Base-by-base conservation (phyloP, 1,140 invertebrate species). In the Zeugodacus cucurbitae region DNA sequence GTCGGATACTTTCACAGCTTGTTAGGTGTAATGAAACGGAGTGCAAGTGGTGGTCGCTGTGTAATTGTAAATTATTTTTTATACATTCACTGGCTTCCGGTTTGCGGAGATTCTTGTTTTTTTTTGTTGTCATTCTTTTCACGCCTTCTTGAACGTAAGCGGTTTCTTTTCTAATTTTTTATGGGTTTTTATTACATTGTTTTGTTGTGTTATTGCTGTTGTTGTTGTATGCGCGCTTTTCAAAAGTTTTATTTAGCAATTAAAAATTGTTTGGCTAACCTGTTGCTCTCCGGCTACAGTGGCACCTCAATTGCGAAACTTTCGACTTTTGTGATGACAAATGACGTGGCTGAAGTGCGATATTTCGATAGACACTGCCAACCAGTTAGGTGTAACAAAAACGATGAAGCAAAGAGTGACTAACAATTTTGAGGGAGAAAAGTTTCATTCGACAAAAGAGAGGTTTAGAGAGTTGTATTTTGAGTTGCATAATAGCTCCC, bases 181-280 rank as follows among this genome's bases (percentile, higher is more conserved):
- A 54, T 54, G 48, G 17, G 37, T 37, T 74, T 74, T 74, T 74
- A 34, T 32, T 34, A 14, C 29, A 34, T 17, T 22, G 3, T 5
- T 74, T 74, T 17, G 20, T 74, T 20, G 14, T 17, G 20, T 74
- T 20, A 8, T 41, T 41, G 20, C 41, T 34, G 14, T 37, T n/a
- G 67, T 37, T 41, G 58, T 62, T 62, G 58, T 62, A 2, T 62
- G n/a, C 58, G n/a, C 5, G 34, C 67, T 74, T 74, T 74, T 22
- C 32, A 34, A 74, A 74, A 74, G 67, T 74, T 74, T 74, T 74
- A 74, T 74, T 74, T 14, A 74, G 67, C 67, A 74, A 74, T 74
- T 74, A 74, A 74, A 74, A 74, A 74, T 74, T 74, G 67, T 74
- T 37, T 20, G 62, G 32, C 34, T 14, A 74, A 74, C 67, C 67